Evolutionary conservation across 2,888 invertebrate genomes (phyloP).

Genomic region (Hypolimnas misippus): DNA sequence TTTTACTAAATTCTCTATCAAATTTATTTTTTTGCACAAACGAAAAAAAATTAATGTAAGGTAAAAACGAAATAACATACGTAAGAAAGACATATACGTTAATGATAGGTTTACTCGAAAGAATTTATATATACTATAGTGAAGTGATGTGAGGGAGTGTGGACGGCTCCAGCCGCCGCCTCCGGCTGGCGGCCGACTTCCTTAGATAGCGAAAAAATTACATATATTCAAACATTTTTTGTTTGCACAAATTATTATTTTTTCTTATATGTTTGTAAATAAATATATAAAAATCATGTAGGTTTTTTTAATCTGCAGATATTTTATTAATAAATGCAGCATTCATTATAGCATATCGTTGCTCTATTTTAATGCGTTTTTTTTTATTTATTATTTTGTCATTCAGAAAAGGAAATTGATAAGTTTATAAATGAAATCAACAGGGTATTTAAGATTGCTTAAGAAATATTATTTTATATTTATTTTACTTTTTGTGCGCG

Average conservation of each 20-base stretch:
- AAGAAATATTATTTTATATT: conserved; percentile 81
- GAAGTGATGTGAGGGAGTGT: conserved; percentile 40
- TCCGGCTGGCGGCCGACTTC: too few species aligned
- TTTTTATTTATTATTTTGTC: conserved; percentile 54
- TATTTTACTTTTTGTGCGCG: conserved; percentile 60
- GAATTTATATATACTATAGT: conserved; percentile 71
- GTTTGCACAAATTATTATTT: conserved; percentile 5
- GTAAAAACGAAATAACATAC: conserved; percentile 80
- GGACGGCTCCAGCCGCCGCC: conserved; percentile 45
- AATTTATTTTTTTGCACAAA: conserved; percentile 77
- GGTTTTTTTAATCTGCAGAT: conserved; percentile 16
- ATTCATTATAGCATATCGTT: conserved; percentile 45
- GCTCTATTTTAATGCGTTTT: conserved; percentile 48
- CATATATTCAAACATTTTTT: neutral
- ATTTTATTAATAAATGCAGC: neutral
- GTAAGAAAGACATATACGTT: conserved; percentile 84
- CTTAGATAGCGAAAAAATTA: neutral
- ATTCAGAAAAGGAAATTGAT: conserved; percentile 54
- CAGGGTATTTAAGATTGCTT: conserved; percentile 84
- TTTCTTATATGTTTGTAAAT: conserved; percentile 40
- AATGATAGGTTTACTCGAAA: conserved; percentile 78
- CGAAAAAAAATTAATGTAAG: conserved; percentile 62
- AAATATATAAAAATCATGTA: conserved; percentile 41
- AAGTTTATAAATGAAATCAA: conserved; percentile 74
- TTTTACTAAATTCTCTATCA: conserved; percentile 59